Base-by-base conservation (phyloP, 2,888 invertebrate species). In the Apotomis betuletana region DNA sequence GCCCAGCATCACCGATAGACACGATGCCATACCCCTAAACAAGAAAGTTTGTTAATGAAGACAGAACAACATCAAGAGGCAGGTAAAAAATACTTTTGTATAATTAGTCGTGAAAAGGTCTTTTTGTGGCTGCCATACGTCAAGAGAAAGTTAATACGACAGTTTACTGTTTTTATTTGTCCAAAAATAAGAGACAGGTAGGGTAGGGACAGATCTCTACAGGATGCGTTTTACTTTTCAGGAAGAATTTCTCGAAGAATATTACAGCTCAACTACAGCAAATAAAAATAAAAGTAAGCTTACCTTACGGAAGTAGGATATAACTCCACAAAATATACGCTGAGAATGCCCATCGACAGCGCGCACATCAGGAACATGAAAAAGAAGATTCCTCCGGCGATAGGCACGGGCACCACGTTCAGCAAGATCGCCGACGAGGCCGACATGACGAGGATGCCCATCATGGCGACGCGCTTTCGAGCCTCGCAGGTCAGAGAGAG, bases 1-100 rank as follows among this genome's bases (percentile, higher is more conserved):
- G 3, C 96, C 96, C 71, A 94, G 85, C 87, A 95, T 94, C 76
- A 95, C 94, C 2, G 94, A 94, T 41, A 95, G 84, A 76, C 95
- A 95, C 2, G 96, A 94, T 0, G 95, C 95, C 86, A 95, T 94
- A 0, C 95, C 96, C 77, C 95, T 95, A 77, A 79, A 61, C 74
- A 67, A 60, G 15, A 15, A 27, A 49, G 4, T 9, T 9, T 3
- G 49, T 49, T 49, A 9, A 9, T 3, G 3, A 9, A 49, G 49
- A 10, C 10, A 27, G 27, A 9, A 36, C 15, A 15, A 41, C 6
- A 6, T 41, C 41, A 6, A 41, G 41, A 41, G 3, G 6, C 41
- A 5, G 41, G 6, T 6, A 4, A 6, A 6, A 4, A 41, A 6
- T 41, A 6, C 5, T 41, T 41, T 41, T 27, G 27, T 27, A 27